Conservation (phyloP, 2,797 vertebrate species). For the Smutsia gigantea region DNA sequence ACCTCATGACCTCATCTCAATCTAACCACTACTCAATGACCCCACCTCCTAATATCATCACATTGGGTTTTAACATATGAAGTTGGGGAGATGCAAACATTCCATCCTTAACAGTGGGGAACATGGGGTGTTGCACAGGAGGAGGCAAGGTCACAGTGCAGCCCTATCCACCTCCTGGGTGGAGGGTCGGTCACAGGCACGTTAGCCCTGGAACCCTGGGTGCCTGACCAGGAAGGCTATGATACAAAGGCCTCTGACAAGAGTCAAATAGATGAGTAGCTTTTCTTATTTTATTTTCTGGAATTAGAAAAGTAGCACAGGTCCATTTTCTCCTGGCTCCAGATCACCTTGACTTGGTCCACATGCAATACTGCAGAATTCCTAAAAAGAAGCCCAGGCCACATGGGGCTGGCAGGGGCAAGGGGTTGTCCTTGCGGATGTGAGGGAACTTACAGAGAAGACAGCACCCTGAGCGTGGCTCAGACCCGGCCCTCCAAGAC, state of each 20-base stretch:
- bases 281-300: not conserved
- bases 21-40: not conserved
- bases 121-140: not conserved
- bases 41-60: not conserved
- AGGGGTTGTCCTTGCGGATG: not conserved
- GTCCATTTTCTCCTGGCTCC: not conserved
- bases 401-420: too few relatives aligned
- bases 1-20: not conserved
- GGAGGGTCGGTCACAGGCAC: not conserved
- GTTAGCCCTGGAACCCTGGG: not conserved
- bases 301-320: not conserved
- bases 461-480: accelerated
- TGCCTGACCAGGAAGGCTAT: not conserved
- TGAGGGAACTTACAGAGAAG: not conserved
- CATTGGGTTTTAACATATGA: not conserved
- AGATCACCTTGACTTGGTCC: not conserved
- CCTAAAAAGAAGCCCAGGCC: not conserved
- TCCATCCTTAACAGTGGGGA: not conserved
- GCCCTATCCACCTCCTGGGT: not conserved
- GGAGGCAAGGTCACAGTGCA: not conserved
- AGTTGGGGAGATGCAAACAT: not conserved
- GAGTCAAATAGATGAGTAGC: not conserved
- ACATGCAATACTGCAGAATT: not conserved
- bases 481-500: not conserved
- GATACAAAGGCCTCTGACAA: too few relatives aligned